Conservation (phyloP, 2,113 vertebrate genomes). For the Orycteropus afer region DNA sequence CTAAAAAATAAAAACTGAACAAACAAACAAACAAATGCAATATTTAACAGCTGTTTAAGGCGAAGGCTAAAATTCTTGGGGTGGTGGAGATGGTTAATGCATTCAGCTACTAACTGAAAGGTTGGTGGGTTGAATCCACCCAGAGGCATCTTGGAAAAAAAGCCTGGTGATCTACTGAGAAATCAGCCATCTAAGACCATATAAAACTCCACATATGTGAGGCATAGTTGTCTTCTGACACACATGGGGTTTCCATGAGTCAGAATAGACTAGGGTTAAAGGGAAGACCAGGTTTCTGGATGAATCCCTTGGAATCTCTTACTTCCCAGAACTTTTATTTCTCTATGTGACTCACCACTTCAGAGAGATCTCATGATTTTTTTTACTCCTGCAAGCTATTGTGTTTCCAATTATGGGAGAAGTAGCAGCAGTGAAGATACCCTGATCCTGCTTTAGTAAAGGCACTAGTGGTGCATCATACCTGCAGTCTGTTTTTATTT, state of each 20-base stretch:
- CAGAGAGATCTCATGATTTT: not conserved
- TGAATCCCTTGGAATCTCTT: not conserved
- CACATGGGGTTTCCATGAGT: not conserved
- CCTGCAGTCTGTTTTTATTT: not conserved
- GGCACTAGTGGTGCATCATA: not conserved
- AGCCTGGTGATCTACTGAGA: not conserved
- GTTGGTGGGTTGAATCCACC: not conserved
- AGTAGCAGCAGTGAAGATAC: accelerated
- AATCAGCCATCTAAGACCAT: not conserved
- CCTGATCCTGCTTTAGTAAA: not conserved
- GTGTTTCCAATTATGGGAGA: not conserved
- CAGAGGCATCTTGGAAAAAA: not conserved
- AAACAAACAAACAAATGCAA: not conserved
- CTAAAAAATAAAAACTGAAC: not conserved
- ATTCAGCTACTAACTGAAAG: not conserved
- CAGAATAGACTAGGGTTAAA: not conserved
- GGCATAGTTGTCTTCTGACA: not conserved
- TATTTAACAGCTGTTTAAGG: not conserved
- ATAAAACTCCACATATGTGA: too few relatives aligned
- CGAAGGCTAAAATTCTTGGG: not conserved
- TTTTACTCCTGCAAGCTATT: not conserved
- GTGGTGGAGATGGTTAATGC: not conserved
- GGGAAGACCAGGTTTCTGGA: not conserved
- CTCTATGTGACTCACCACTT: not conserved
- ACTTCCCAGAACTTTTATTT: not conserved